Percentiles rank a stretch among this genome's conserved stretches.
These are phyloP conservation scores for Byasa hedistus DNA, from an alignment of 2,888 invertebrate genomes.

Conservation along the genomic window DNA sequence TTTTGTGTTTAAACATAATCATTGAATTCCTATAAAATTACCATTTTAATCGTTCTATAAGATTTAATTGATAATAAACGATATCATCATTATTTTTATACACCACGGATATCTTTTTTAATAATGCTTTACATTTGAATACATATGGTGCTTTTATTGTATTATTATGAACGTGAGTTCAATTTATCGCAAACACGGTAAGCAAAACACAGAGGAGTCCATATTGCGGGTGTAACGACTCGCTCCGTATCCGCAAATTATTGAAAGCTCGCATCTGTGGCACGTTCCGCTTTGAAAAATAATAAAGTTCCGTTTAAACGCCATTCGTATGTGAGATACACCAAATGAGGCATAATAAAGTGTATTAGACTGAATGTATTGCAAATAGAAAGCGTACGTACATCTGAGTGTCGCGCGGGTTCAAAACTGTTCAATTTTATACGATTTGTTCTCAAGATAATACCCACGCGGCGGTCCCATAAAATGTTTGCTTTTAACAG, in stretches of 20 bases:
- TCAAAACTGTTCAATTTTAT: slow-evolving; percentile 19
- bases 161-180: slow-evolving; percentile 12
- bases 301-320: slow-evolving; percentile 76
- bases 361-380: slow-evolving; percentile 71
- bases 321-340: slow-evolving; percentile 77
- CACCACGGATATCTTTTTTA: neutral
- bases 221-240: slow-evolving; percentile 53
- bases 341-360: slow-evolving; percentile 73
- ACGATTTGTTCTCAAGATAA: slow-evolving; percentile 14
- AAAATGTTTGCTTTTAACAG: slow-evolving; percentile 12
- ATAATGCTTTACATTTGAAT: neutral
- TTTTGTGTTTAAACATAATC: neutral
- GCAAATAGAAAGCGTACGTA: slow-evolving; percentile 63
- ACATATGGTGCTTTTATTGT: neutral
- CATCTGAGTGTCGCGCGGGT: slow-evolving; percentile 11
- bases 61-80: too few relatives aligned
- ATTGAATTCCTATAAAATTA: too few relatives aligned
- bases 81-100: too few relatives aligned
- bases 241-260: slow-evolving; percentile 67
- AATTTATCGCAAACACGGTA: slow-evolving; percentile 35
- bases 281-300: slow-evolving; percentile 67
- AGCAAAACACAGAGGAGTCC: slow-evolving; percentile 60
- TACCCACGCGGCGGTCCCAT: slow-evolving; percentile 7
- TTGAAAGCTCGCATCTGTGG: slow-evolving; percentile 64
- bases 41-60: too few relatives aligned